phyloP scores from a whole-genome alignment of 2,888 invertebrate species.

The Thera britannica region DNA sequence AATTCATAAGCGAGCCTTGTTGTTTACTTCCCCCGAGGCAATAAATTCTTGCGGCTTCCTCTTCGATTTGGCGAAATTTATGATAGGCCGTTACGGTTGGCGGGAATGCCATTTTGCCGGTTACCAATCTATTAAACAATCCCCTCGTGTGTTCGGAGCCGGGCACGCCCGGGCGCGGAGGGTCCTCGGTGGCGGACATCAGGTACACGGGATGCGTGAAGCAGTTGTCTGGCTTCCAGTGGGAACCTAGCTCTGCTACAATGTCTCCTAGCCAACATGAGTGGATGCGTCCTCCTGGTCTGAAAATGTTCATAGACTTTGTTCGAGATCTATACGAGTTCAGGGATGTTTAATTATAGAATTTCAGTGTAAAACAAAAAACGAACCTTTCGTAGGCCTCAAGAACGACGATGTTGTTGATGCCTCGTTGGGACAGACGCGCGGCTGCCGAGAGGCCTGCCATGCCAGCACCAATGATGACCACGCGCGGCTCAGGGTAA shows the following conservation, averaged over 20 bases:
- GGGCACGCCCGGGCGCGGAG: slow-evolving; percentile 83
- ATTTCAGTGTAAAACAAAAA: neutral
- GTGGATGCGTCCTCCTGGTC: slow-evolving; percentile 91
- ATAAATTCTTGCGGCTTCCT: slow-evolving; percentile 86
- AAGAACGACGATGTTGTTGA: slow-evolving; percentile 88
- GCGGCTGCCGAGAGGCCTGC: slow-evolving; percentile 92
- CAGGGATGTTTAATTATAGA: neutral
- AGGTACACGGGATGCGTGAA: slow-evolving; percentile 85
- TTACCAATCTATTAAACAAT: slow-evolving; percentile 86
- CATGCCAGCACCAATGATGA: slow-evolving; percentile 92
- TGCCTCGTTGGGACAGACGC: slow-evolving; percentile 87
- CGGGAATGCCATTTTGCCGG: slow-evolving; percentile 85
- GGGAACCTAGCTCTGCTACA: slow-evolving; percentile 90
- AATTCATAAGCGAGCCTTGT: slow-evolving; percentile 87
- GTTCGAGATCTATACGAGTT: neutral
- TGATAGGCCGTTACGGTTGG: slow-evolving; percentile 86
- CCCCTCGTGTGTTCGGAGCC: slow-evolving; percentile 82
- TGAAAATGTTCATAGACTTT: slow-evolving; percentile 55
- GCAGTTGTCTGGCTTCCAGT: slow-evolving; percentile 85
- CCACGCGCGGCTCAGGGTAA: slow-evolving; percentile 85
- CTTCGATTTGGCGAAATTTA: slow-evolving; percentile 87
- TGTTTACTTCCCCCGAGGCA: slow-evolving; percentile 85
- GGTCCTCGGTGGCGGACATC: slow-evolving; percentile 86
- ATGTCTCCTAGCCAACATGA: slow-evolving; percentile 91
- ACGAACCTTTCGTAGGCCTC: slow-evolving; percentile 91